phyloP scores from a whole-genome alignment of 2,888 invertebrate species.

The Coelinius sp. region DNA sequence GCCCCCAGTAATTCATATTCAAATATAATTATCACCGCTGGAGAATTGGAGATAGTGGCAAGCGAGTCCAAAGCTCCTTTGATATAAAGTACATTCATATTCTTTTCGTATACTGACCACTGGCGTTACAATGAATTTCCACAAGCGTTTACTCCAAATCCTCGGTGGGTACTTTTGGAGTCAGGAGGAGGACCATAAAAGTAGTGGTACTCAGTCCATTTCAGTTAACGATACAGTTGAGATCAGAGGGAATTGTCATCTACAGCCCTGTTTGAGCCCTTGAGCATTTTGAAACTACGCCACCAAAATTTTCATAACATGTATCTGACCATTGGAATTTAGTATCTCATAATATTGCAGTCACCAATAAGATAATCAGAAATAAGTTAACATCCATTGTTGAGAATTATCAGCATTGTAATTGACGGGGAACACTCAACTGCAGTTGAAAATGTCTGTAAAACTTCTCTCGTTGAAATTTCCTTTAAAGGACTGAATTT shows the following conservation, averaged over 20 bases:
- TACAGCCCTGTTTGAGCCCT: conserved; percentile 14
- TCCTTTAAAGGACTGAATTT: background rate
- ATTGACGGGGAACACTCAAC: background rate
- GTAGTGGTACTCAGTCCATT: background rate
- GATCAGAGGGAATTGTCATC: background rate
- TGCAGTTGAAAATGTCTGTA: background rate
- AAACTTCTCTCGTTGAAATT: conserved; percentile 16
- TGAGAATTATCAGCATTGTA: conserved; percentile 1
- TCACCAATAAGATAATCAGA: too few relatives aligned
- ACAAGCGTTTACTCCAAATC: background rate
- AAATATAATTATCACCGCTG: conserved; percentile 12
- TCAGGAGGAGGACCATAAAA: background rate
- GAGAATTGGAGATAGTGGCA: background rate
- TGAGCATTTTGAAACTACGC: conserved; percentile 2
- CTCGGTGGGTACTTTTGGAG: background rate
- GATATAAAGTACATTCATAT: conserved; percentile 19
- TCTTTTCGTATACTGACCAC: conserved; percentile 2
- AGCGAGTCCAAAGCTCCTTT: background rate
- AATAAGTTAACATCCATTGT: background rate
- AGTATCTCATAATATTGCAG: too few relatives aligned
- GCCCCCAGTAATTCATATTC: conserved; percentile 10
- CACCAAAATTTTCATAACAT: background rate
- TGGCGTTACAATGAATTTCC: background rate
- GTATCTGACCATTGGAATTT: background rate
- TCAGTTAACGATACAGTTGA: background rate